These are phyloP conservation scores for Phalanger gymnotis DNA, from an alignment of 2,797 vertebrate genomes.

Conservation along the genomic window DNA sequence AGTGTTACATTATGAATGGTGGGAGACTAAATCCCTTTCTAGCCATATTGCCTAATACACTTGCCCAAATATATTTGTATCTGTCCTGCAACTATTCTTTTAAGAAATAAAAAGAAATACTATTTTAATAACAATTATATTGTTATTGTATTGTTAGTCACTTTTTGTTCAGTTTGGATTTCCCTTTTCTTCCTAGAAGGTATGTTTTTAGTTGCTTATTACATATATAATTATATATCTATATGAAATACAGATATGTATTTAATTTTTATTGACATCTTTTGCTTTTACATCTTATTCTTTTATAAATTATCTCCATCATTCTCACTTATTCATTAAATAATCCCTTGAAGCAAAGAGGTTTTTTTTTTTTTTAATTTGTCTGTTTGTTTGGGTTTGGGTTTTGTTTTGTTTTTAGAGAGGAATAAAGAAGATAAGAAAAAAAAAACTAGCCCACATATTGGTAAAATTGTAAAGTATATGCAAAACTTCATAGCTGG, in stretches of 20 bases:
- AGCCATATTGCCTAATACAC: background rate
- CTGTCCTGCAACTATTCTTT: background rate
- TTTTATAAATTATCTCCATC: background rate
- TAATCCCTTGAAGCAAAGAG: background rate
- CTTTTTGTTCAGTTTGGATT: background rate
- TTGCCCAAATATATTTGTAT: background rate
- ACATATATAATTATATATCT: background rate
- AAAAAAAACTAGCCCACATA: no score
- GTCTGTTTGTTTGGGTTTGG: no score
- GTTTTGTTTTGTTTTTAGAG: no score
- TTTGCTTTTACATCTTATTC: background rate
- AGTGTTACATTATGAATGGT: background rate
- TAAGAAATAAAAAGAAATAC: background rate
- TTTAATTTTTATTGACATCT: background rate
- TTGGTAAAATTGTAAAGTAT: no score
- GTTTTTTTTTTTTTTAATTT: no score
- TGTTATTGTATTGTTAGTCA: background rate
- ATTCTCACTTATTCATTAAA: background rate
- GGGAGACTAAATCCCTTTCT: background rate
- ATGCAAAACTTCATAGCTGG: no score
- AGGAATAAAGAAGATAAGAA: no score
- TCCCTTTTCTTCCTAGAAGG: background rate
- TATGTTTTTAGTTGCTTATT: background rate
- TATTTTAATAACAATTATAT: background rate
- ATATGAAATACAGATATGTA: background rate